Evolutionary conservation across 2,113 vertebrate species (phyloP), one percentile per base, ranked within the genome.

Genomic region (Speoplatyrhinus poulsoni): DNA sequence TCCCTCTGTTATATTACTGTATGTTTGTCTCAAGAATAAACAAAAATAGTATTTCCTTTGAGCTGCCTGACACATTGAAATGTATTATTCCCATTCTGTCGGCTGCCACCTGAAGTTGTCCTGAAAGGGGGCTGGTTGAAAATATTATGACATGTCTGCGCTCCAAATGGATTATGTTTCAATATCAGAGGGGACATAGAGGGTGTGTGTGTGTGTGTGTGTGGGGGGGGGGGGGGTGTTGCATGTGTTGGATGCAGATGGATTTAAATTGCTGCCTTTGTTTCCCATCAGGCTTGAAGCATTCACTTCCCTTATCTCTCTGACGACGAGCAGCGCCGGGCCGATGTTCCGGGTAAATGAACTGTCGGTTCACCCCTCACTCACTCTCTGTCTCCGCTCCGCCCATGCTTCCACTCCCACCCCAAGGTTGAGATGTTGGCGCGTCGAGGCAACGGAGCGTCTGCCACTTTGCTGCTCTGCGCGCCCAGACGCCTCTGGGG

Each of bases 111-210:
- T 85, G 76, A 85, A 89, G 89, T 84, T 56, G 86, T 85, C 82
- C 78, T 64, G 84, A 77, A 73, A 59, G 60, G 46, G 65, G 73
- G 63, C 67, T 49, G 64, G 58, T 61, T 60, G 74, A 76, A 85
- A 88, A 90, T 88, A 89, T 89, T 82, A 90, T 88, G 90, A 91
- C 89, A 90, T 82, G 90, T 92, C 85, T 63, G 88, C 85, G 88
- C 83, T 85, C 90, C 87, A 87, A 93, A 93, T 91, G 91, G 92
- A 93, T 91, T 93, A 91, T 91, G 89, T 89, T 92, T 90, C 88
- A 90, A 91, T 92, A 92, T 91, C 84, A 90, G 89, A 75, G 82
- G 81, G 81, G 85, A 90, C 85, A 84, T 76, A 86, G 80, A 75
- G 77, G 77, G 72, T 62, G 60, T 69, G 69, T 67, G 86, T 69